A percentile compares a stretch with the other conserved stretches of the same genome.
These are phyloP conservation scores for Peromyscus maniculatus DNA, from an alignment of 2,113 vertebrate species.

Conservation along the genomic window DNA sequence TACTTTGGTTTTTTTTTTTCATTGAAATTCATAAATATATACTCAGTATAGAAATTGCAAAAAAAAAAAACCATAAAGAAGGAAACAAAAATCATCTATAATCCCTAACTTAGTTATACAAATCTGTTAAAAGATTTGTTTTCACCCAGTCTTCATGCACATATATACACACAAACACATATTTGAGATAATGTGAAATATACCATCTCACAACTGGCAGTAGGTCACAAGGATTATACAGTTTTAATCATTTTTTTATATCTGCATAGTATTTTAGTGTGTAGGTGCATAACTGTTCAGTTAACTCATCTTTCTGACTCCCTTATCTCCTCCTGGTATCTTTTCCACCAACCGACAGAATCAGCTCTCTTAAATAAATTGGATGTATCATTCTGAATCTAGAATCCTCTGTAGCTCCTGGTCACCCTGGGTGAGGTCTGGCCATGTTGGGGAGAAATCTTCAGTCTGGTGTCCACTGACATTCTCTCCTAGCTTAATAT, in stretches of 20 bases:
- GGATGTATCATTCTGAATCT: constrained; percentile 32
- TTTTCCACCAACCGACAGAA: background rate
- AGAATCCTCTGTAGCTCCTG: constrained; percentile 40
- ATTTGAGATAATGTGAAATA: constrained; percentile 1
- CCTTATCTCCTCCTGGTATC: background rate
- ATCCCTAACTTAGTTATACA: constrained; percentile 45
- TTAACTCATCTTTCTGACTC: constrained; percentile 27
- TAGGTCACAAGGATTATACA: background rate
- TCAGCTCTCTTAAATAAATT: constrained; percentile 41
- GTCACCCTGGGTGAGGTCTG: background rate
- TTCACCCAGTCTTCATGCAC: background rate
- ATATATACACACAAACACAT: background rate
- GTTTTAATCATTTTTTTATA: constrained; percentile 37
- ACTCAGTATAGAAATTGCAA: background rate
- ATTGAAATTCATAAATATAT: constrained; percentile 42
- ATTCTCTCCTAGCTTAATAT: background rate
- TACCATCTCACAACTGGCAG: background rate
- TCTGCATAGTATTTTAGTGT: constrained; percentile 10
- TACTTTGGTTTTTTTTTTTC: constrained; percentile 46
- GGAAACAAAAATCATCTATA: constrained; percentile 44
- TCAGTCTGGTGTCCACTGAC: background rate
- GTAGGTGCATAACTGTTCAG: background rate
- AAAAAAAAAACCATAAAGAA: constrained; percentile 38
- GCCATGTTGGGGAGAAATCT: fast-evolving
- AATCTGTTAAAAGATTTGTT: constrained; percentile 46